A percentile compares a stretch with the other conserved stretches of the same genome.
Conservation (phyloP, 1,140 invertebrate species). For the Anadara kagoshimensis region DNA sequence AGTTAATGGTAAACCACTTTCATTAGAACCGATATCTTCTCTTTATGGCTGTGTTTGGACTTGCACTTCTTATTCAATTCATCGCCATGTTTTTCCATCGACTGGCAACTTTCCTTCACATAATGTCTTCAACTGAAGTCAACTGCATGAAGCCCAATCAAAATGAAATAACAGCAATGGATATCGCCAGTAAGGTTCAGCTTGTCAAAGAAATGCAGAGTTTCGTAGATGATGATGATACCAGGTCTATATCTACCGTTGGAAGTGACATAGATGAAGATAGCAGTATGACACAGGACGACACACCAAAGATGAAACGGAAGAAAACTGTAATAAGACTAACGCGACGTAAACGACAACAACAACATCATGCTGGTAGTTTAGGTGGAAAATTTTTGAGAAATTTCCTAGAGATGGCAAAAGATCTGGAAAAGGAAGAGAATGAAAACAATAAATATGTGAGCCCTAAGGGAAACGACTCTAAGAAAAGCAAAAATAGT, state of each 20-base stretch:
- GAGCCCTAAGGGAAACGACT: slow-evolving; percentile 10
- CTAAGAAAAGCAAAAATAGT: slow-evolving; percentile 38
- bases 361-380: slow-evolving; percentile 41
- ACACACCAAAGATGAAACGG: slow-evolving; percentile 57
- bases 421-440: slow-evolving; percentile 56
- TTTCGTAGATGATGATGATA: slow-evolving; percentile 64
- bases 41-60: slow-evolving; percentile 97
- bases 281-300: slow-evolving; percentile 59
- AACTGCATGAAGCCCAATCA: slow-evolving; percentile 67
- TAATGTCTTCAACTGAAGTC: slow-evolving; percentile 95
- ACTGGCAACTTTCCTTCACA: slow-evolving; percentile 97
- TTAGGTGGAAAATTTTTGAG: slow-evolving; percentile 61
- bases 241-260: slow-evolving; percentile 56
- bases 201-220: slow-evolving; percentile 63
- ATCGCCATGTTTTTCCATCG: slow-evolving; percentile 99
- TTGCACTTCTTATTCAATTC: slow-evolving; percentile 97
- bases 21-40: slow-evolving; percentile 95
- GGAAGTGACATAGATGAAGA: slow-evolving; percentile 51
- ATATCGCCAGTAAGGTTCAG: slow-evolving; percentile 57
- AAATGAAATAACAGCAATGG: slow-evolving; percentile 59
- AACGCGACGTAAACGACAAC: slow-evolving; percentile 41
- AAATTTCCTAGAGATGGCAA: slow-evolving; percentile 63
- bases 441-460: slow-evolving; percentile 26
- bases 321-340: slow-evolving; percentile 56
- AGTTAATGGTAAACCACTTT: slow-evolving; percentile 46